Evolutionary conservation across 1,140 invertebrate genomes (phyloP).

Genomic region (Zaprionus ornatus): DNA sequence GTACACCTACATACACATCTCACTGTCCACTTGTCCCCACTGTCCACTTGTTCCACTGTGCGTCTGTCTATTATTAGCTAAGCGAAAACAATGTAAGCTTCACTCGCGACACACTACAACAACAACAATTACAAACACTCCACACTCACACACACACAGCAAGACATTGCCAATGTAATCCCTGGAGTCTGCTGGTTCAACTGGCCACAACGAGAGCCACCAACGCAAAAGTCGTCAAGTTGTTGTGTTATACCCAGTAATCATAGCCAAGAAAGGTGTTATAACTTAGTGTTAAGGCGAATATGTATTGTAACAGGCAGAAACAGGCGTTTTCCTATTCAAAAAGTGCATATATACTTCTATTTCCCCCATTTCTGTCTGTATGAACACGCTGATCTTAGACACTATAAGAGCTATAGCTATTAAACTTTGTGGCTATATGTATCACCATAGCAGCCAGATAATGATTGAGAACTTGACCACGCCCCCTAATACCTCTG

Average conservation of each 20-base stretch:
- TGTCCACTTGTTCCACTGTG: neutral
- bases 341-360: no score
- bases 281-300: no score
- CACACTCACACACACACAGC: slow-evolving; percentile 23
- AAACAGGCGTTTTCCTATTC: no score
- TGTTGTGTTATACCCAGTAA: no score
- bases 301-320: no score
- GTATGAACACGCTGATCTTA: no score
- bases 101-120: slow-evolving; percentile 35
- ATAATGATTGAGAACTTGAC: no score
- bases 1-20: neutral
- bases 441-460: rapidly evolving
- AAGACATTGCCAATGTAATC: slow-evolving; percentile 15
- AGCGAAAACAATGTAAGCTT: slow-evolving; percentile 66
- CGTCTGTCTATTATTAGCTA: slow-evolving; percentile 55
- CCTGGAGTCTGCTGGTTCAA: slow-evolving; percentile 33
- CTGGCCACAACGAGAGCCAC: slow-evolving; percentile 57
- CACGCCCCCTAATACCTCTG: no score
- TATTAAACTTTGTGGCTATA: no score
- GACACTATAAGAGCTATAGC: no score
- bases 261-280: no score
- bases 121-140: slow-evolving; percentile 7
- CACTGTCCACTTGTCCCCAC: neutral
- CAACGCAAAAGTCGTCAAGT: slow-evolving; percentile 58
- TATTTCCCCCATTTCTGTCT: no score